Evolutionary conservation across 2,797 vertebrate species (phyloP), one percentile per base, ranked within the genome.

Genomic region (Selene dorsalis): DNA sequence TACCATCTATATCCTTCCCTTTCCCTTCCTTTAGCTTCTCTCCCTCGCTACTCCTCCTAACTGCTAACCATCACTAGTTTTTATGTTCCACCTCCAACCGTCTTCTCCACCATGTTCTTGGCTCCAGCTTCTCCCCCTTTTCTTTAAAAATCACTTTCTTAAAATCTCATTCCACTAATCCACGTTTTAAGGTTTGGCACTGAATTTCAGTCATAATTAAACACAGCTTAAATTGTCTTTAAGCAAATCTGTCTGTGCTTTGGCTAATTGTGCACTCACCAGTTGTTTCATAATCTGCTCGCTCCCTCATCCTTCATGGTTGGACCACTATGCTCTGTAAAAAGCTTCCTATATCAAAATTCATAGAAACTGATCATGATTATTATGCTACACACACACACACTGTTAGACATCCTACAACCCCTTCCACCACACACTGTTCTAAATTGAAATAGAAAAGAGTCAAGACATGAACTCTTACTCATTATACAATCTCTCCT

Each of bases 71-170:
- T 68, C 62, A 56, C 41, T 61, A 60, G 66, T 75, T 80, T 41
- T 94, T 92, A 28, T n/a, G 28, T 43, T 50, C n/a, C 53, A 93
- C 86, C 63, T 41, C 26, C 39, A 56, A 11, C 24, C 28, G 65
- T 68, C 39, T 56, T 66, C 39, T 75, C 39, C 39, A 7, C 39
- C 60, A 18, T 17, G 4, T 22, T 75, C 50, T 53, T 59, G 62
- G 20, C 55, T 52, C 61, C 4, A n/a, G 2, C 55, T 39, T 38
- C 9, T 39, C 11, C 13, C 18, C 26, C 39, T 41, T 47, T 57
- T 68, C 64, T 38, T 12, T 77, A 16, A 62, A 80, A 79, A 45
- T 18, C 2, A 22, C 38, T 83, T 65, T 9, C 32, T 35, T 38
- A 16, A 57, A 67, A 56, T 24, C n/a, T n/a, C 17, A 43, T 59